phyloP scores from a whole-genome alignment of 2,888 invertebrate genomes.

The Diarsia brunnea region DNA sequence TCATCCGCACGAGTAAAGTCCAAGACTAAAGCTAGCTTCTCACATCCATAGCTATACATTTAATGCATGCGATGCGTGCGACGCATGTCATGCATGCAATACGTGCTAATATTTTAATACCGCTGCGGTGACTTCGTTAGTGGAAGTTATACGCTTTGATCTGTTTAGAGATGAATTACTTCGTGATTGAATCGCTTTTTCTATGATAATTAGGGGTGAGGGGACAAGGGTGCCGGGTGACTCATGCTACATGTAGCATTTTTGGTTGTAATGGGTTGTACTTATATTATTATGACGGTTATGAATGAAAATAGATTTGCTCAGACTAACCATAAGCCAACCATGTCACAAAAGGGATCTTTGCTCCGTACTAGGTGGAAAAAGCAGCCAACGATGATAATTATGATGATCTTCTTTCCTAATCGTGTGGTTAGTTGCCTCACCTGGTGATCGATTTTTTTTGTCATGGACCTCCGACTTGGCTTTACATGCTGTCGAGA shows the following conservation, averaged over 20 bases:
- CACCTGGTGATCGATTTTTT: too few species aligned
- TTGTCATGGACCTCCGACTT: too few species aligned
- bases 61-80: slow-evolving; percentile 24
- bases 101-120: slow-evolving; percentile 64
- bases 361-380: too few species aligned
- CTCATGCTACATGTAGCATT: slow-evolving; percentile 11
- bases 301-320: not conserved
- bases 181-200: slow-evolving; percentile 57
- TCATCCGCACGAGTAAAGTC: not conserved
- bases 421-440: too few species aligned
- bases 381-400: not conserved
- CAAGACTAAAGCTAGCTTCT: not conserved
- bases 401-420: too few species aligned
- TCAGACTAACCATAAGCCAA: not conserved
- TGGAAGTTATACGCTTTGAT: slow-evolving; percentile 61
- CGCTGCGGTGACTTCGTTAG: slow-evolving; percentile 60
- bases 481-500: too few species aligned
- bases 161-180: slow-evolving; percentile 58
- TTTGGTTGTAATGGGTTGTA: slow-evolving; percentile 9
- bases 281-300: not conserved
- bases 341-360: not conserved
- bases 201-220: slow-evolving; percentile 46
- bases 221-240: slow-evolving; percentile 20
- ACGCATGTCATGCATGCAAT: slow-evolving; percentile 25
- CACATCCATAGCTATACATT: not conserved